Percentiles rank a stretch among this genome's conserved stretches.
These are phyloP conservation scores for Vidua chalybeata DNA, from an alignment of 2,113 vertebrate genomes.

Conservation along the genomic window DNA sequence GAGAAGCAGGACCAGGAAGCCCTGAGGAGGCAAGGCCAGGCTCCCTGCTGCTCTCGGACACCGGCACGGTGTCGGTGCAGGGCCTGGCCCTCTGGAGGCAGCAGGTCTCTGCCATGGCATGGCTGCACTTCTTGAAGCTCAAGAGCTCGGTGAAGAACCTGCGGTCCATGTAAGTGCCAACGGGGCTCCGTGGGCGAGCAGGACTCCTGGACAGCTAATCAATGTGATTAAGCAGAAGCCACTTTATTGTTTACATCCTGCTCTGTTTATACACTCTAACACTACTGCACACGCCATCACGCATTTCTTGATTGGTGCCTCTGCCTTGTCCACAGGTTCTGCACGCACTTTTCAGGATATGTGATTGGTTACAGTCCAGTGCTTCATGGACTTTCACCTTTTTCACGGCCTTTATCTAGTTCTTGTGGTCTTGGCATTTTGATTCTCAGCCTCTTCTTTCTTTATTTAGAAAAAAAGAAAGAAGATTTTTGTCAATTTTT, in stretches of 20 bases:
- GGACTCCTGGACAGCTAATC: not conserved
- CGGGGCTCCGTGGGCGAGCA: not conserved
- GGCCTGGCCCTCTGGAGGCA: conserved; percentile 84
- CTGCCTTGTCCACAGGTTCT: not conserved
- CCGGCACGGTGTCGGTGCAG: not conserved
- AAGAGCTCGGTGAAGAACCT: conserved; percentile 77
- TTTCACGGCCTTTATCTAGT: not conserved
- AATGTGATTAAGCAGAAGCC: not conserved
- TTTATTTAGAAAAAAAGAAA: no score
- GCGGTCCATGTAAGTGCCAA: conserved; percentile 31
- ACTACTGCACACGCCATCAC: not conserved
- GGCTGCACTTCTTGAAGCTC: conserved; percentile 85
- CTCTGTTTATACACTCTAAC: not conserved
- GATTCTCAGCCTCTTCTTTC: not conserved
- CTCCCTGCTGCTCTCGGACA: conserved; percentile 68
- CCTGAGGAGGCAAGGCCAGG: conserved; percentile 58
- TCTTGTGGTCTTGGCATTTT: not conserved
- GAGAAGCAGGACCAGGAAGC: conserved; percentile 46
- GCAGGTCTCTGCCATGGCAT: conserved; percentile 83
- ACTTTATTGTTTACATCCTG: not conserved
- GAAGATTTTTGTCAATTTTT: no score
- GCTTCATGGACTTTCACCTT: not conserved
- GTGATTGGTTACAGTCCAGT: not conserved
- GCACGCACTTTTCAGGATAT: not conserved
- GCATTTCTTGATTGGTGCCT: not conserved